Base-by-base conservation (phyloP, 2,797 vertebrate species). In the Sarcoramphus papa region DNA sequence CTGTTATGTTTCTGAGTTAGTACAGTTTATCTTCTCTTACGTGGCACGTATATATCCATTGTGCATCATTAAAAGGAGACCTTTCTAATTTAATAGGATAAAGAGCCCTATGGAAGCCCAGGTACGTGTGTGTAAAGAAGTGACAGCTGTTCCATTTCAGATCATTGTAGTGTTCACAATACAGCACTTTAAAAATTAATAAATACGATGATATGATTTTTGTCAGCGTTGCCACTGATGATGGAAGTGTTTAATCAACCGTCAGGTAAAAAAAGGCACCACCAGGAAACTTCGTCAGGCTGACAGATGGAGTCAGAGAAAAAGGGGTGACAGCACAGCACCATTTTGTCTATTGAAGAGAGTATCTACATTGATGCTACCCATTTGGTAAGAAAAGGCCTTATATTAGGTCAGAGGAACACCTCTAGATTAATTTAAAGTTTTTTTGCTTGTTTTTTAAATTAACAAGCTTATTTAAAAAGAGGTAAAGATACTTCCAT, bases 111-210 rank as follows among this genome's bases (percentile, higher is more conserved):
- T 96, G 93, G 96, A 97, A 96, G 75, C 76, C 94, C 59, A 76
- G 86, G 92, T 92, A 90, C 17, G 1, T 78, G 76, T 45, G 73
- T 4, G 1, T 88, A 94, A 92, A 93, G 79, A 97, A 94, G 88
- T 94, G 92, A 96, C 98, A 98, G 97, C 95, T 98, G 98, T 96
- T 98, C 84, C 72, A 24, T 97, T 97, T 97, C 96, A 96, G 95
- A 77, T 97, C 75, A 53, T 95, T 96, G 90, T 95, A 92, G 37
- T 82, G 73, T 57, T 95, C 64, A 97, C 94, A 98, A 94, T 94
- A 90, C 72, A 93, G 48, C 81, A 95, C 88, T 98, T 98, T 95
- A 98, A 98, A 98, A 97, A 97, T 97, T 97, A 95, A 98, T 97
- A 97, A 78, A 95, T 96, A 93, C 79, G n/a, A 76, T 90, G 27